Evolutionary conservation across 2,113 vertebrate species (phyloP).

Genomic region (Vanacampus margaritifer): DNA sequence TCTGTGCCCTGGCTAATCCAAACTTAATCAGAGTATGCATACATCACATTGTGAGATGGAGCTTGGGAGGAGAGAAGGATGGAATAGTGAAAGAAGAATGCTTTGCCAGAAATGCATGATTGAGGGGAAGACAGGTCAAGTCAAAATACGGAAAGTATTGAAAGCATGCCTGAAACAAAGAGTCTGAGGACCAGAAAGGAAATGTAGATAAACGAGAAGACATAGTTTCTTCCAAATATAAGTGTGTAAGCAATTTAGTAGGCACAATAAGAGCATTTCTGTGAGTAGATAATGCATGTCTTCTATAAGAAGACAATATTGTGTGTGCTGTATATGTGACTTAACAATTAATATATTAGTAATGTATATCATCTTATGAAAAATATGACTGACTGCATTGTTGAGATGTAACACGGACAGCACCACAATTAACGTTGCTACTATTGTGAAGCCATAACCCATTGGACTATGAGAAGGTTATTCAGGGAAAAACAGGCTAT

Average conservation of each 20-base stretch:
- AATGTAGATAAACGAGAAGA: constrained; percentile 32
- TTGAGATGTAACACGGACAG: neutral
- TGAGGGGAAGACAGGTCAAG: constrained; percentile 5
- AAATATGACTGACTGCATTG: neutral
- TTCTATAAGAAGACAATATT: neutral
- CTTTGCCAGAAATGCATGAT: constrained; percentile 3
- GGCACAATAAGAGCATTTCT: neutral
- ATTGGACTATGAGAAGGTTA: too few species aligned
- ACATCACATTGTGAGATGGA: constrained; percentile 5
- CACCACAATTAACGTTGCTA: too few species aligned
- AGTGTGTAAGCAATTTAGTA: constrained; percentile 2
- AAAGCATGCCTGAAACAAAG: constrained; percentile 12
- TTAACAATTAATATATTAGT: neutral
- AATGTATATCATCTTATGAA: too few species aligned
- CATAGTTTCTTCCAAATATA: constrained; percentile 14
- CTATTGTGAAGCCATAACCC: too few species aligned
- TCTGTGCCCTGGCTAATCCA: constrained; percentile 40
- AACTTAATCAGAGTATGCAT: constrained; percentile 33
- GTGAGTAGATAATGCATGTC: neutral
- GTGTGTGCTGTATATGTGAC: neutral
- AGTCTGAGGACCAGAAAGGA: constrained; percentile 1
- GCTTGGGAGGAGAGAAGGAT: neutral
- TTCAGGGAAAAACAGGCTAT: too few species aligned
- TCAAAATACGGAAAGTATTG: constrained; percentile 13
- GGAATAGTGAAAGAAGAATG: constrained; percentile 15